phyloP scores from a whole-genome alignment of 1,140 invertebrate genomes.

The Eurosta solidaginis region DNA sequence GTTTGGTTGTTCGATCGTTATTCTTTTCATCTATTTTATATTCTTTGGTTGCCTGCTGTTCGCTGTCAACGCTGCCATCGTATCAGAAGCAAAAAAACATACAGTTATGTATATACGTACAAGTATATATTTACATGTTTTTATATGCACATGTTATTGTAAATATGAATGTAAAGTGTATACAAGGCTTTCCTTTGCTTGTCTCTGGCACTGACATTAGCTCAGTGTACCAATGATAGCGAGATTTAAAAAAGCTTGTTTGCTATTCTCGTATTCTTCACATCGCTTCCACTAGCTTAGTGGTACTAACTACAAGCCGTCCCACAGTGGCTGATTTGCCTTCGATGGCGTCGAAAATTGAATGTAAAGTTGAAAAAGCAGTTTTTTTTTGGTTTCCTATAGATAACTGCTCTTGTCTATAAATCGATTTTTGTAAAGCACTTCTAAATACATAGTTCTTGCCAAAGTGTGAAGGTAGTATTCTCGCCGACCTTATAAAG shows the following conservation, averaged over 20 bases:
- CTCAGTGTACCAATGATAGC: slow-evolving; percentile 32
- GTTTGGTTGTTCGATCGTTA: slow-evolving; percentile 4
- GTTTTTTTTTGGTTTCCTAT: too few species aligned
- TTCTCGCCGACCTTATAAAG: too few species aligned
- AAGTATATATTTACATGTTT: not conserved
- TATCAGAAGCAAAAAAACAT: not conserved
- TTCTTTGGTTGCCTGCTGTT: slow-evolving; percentile 29
- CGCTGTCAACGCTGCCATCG: slow-evolving; percentile 29
- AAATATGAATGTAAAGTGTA: not conserved
- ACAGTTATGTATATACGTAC: not conserved
- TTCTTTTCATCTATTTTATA: slow-evolving; percentile 22
- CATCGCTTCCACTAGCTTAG: not conserved
- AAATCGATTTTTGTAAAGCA: too few species aligned
- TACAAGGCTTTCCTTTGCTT: not conserved
- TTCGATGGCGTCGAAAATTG: too few species aligned
- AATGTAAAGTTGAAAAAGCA: too few species aligned
- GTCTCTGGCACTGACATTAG: slow-evolving; percentile 25
- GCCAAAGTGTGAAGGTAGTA: too few species aligned
- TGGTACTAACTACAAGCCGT: not conserved
- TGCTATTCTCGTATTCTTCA: not conserved
- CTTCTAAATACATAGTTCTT: too few species aligned
- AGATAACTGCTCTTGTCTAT: too few species aligned
- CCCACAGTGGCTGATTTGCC: too few species aligned
- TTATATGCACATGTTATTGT: not conserved
- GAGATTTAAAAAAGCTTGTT: slow-evolving; percentile 14